Percentiles rank a stretch among this genome's conserved stretches.
Evolutionary conservation across 2,888 invertebrate genomes (phyloP).

Genomic region (Stenodema calcarata): DNA sequence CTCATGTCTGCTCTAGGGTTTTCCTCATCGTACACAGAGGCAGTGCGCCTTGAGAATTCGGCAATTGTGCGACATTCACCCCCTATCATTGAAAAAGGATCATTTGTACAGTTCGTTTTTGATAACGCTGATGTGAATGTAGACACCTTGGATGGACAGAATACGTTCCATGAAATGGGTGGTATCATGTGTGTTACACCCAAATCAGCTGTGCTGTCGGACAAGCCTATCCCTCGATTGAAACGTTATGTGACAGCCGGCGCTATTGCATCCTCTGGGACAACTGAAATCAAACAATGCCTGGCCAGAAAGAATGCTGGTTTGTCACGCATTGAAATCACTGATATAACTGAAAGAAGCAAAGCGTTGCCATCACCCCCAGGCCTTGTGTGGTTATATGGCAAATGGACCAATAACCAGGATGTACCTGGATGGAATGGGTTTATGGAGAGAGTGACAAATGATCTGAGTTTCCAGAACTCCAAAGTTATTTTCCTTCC

Average conservation of each 20-base stretch:
- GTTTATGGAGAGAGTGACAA: conserved; percentile 58
- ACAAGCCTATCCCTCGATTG: conserved; percentile 6
- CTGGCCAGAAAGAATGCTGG: not conserved
- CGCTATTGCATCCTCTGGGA: not conserved
- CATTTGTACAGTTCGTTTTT: conserved; percentile 54
- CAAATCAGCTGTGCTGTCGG: not conserved
- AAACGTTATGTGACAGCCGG: not conserved
- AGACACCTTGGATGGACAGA: conserved; percentile 15
- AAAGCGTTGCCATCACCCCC: not conserved
- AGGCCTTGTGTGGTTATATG: conserved; percentile 38
- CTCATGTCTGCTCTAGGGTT: conserved; percentile 33
- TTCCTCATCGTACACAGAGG: conserved; percentile 28
- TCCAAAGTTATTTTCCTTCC: conserved; percentile 59
- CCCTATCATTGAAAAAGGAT: conserved; percentile 15
- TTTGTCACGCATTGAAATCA: not conserved
- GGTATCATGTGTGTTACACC: conserved; percentile 23
- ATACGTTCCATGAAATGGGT: conserved; percentile 16
- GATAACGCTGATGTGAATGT: conserved; percentile 57
- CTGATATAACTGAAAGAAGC: not conserved
- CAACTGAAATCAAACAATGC: not conserved
- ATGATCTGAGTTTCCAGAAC: conserved; percentile 52
- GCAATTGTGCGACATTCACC: not conserved
- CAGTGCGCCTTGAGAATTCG: conserved; percentile 15
- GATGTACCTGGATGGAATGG: conserved; percentile 54
- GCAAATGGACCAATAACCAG: not conserved